Evolutionary conservation across 2,888 invertebrate species (phyloP).

Genomic region (Crioceris asparagi): DNA sequence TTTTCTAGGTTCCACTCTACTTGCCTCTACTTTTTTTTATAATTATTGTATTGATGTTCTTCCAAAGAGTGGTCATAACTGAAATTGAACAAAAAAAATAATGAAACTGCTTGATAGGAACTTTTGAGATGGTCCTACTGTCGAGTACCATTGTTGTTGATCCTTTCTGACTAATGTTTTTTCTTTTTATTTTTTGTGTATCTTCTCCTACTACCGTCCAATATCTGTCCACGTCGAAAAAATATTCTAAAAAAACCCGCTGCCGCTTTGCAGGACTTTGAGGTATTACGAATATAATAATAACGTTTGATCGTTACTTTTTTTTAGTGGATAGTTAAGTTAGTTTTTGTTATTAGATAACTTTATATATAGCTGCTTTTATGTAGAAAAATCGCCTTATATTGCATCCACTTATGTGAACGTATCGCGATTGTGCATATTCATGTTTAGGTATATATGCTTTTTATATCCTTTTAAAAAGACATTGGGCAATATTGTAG

Average conservation of each 20-base stretch:
- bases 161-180: constrained; percentile 47
- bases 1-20: too few relatives aligned
- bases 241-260: too few relatives aligned
- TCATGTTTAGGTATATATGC: too few relatives aligned
- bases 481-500: too few relatives aligned
- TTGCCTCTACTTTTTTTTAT: constrained; percentile 26
- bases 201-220: too few relatives aligned
- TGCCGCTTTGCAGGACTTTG: constrained; percentile 63
- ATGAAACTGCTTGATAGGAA: constrained; percentile 60
- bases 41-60: constrained; percentile 30
- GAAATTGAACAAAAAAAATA: constrained; percentile 13
- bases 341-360: constrained; percentile 40
- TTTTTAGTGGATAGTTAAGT: constrained; percentile 36
- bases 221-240: constrained; percentile 49
- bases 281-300: constrained; percentile 52
- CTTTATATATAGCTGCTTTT: constrained; percentile 8
- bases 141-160: constrained; percentile 42
- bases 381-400: too few relatives aligned
- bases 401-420: too few relatives aligned
- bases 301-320: constrained; percentile 31
- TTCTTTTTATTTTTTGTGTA: constrained; percentile 45
- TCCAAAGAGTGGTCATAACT: constrained; percentile 36
- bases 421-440: too few relatives aligned
- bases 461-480: too few relatives aligned
- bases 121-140: constrained; percentile 90